Conservation (phyloP, 1,140 invertebrate species). For the Drosophila tsacasi region DNA sequence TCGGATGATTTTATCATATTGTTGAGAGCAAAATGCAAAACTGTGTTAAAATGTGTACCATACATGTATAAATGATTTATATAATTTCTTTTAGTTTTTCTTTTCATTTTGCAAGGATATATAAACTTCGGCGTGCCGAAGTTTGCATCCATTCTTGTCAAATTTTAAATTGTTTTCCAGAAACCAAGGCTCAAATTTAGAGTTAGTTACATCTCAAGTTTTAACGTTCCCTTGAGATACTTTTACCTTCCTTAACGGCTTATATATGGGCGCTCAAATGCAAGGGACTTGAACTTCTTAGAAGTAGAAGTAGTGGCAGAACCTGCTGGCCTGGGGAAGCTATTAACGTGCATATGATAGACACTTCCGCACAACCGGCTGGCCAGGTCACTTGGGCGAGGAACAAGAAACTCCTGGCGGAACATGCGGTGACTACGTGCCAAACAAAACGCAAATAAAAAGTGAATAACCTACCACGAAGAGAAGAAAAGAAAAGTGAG, state of each 20-base stretch:
- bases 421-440: constrained; percentile 69
- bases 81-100: too few species aligned
- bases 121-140: too few species aligned
- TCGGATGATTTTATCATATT: too few species aligned
- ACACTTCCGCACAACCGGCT: constrained; percentile 77
- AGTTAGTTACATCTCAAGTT: neutral
- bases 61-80: too few species aligned
- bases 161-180: neutral
- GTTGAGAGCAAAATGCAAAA: too few species aligned
- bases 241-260: neutral
- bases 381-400: constrained; percentile 41
- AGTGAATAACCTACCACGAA: neutral
- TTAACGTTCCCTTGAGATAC: neutral
- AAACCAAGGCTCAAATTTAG: too few species aligned
- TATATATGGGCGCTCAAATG: constrained; percentile 1
- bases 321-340: constrained; percentile 29
- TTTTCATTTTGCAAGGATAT: too few species aligned
- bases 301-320: neutral
- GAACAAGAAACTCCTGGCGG: constrained; percentile 50
- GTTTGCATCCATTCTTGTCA: too few species aligned
- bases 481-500: constrained; percentile 30
- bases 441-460: constrained; percentile 22
- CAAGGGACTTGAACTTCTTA: neutral
- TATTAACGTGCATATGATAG: constrained; percentile 83
- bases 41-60: too few species aligned